Base-by-base conservation (phyloP, 2,888 invertebrate species). In the Agonopterix subpropinquella region DNA sequence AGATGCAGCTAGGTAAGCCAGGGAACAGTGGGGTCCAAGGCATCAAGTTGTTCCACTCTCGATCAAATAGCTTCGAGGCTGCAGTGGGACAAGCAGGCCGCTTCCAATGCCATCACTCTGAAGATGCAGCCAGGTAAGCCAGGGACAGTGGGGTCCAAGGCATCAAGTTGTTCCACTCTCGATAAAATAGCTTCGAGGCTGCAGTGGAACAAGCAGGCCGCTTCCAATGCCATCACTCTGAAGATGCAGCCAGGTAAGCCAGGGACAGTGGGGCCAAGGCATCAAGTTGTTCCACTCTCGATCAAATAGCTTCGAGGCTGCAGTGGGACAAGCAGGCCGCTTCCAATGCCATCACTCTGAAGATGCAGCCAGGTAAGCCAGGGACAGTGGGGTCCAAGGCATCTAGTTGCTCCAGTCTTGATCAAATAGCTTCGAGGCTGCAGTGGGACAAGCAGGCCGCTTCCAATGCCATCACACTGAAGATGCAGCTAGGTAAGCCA, bases 311-410 rank as follows among this genome's bases (percentile, higher is more conserved):
- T 1, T 89, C 91, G 0, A 80, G 90, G 36, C 78, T 91, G 2
- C 86, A 91, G 46, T 94, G 93, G 91, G 91, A 93, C 54, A 91
- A 91, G 56, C 89, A 90, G 15, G 89, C 92, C 0, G 92, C 92
- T 0, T 80, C 89, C 41, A 91, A 92, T 46, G 91, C 92, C 1
- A 72, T 92, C 53, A 90, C 90, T 4, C 65, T 94, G 3, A 94
- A 93, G 70, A 76, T 86, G 37, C 90, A 91, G 55, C 61, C 90
- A 10, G 90, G 89, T 87, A 61, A 60, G 69, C 28, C 5, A n/a
- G n/a, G n/a, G n/a, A n/a, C n/a, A n/a, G n/a, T n/a, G n/a, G n/a
- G n/a, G 13, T 13, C 13, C 13, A 13, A 13, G 13, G 13, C 13
- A 13, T 13, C 13, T 2, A 13, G 13, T 13, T 13, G 13, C 2